Conservation (phyloP, 1,140 invertebrate genomes). For the Odontomachus brunneus region DNA sequence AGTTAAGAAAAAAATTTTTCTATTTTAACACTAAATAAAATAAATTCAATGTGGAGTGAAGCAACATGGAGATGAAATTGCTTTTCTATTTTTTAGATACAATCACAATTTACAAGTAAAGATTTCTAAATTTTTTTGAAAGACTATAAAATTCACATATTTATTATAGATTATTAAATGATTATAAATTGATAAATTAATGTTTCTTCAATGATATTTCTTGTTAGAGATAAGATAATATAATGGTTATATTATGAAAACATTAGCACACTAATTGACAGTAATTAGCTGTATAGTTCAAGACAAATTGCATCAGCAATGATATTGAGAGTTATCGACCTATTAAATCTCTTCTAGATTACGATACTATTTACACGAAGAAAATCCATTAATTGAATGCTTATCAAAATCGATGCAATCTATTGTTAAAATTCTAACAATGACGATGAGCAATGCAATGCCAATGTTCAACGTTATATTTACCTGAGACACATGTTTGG, state of each 20-base stretch:
- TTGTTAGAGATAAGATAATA: neutral
- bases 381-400: neutral
- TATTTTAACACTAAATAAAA: conserved; percentile 3
- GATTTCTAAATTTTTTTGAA: neutral
- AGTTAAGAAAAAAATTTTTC: neutral
- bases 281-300: too few species aligned
- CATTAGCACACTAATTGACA: neutral
- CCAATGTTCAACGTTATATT: conserved; percentile 47
- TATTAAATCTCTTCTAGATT: too few species aligned
- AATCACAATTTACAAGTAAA: neutral
- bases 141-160: neutral
- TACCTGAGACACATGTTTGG: conserved; percentile 85
- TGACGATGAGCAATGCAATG: too few species aligned
- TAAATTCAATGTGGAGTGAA: neutral
- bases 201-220: neutral
- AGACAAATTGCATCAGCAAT: too few species aligned
- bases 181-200: neutral
- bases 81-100: neutral
- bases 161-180: neutral
- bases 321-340: too few species aligned
- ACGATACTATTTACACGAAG: neutral
- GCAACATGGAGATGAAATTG: neutral
- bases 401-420: neutral
- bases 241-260: neutral
- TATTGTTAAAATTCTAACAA: neutral